phyloP scores from a whole-genome alignment of 2,797 vertebrate genomes.

The Chrysocyon brachyurus region DNA sequence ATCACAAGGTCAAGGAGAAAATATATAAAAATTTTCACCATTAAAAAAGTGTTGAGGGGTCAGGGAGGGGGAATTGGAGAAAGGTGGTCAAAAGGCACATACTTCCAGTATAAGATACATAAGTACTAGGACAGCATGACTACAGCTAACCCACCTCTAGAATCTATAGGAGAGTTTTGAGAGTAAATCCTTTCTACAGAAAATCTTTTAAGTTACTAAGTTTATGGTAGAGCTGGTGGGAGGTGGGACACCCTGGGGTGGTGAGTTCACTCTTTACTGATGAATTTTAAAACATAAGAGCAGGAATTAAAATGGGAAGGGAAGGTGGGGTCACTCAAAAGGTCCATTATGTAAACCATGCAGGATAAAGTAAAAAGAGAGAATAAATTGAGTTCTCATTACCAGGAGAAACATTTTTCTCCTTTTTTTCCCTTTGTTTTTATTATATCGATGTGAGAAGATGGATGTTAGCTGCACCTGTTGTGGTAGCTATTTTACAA shows the following conservation, averaged over 20 bases:
- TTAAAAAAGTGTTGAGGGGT: background rate
- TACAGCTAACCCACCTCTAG: background rate
- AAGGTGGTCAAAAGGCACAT: background rate
- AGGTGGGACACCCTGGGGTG: too few relatives aligned
- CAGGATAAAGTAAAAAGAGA: background rate
- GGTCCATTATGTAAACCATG: background rate
- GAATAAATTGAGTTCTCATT: background rate
- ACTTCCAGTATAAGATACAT: background rate
- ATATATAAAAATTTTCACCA: background rate
- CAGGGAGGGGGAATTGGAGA: background rate
- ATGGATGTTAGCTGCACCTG: background rate
- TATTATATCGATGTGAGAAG: background rate
- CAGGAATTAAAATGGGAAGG: background rate
- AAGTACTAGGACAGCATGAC: background rate
- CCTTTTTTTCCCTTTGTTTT: background rate
- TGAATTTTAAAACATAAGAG: too few relatives aligned
- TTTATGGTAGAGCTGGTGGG: too few relatives aligned
- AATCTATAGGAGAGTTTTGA: background rate
- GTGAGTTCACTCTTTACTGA: too few relatives aligned
- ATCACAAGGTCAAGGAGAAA: conserved; percentile 3
- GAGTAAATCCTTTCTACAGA: background rate
- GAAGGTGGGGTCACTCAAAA: background rate
- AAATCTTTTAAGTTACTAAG: too few relatives aligned
- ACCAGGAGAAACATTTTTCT: background rate
- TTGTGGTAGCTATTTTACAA: background rate